These are phyloP conservation scores for Fukomys damarensis DNA, from an alignment of 2,113 vertebrate genomes.

Conservation along the genomic window DNA sequence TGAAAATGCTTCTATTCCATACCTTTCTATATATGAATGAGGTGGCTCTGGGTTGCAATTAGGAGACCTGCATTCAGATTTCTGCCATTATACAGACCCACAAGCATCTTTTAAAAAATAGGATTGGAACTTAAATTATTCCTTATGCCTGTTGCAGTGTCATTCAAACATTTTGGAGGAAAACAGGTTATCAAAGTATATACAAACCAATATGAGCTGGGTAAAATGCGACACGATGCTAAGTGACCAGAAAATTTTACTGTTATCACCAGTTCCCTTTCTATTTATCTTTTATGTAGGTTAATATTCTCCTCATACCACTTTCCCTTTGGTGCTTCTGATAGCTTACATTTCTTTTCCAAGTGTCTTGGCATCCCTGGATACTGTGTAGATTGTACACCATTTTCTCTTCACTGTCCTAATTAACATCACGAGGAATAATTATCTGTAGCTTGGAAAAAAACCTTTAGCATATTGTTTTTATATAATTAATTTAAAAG, in stretches of 20 bases:
- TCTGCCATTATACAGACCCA: not conserved
- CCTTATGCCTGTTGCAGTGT: not conserved
- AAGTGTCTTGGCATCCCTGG: not conserved
- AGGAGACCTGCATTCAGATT: not conserved
- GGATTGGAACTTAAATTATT: not conserved
- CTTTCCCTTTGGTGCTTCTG: not conserved
- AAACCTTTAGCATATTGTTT: constrained; percentile 6
- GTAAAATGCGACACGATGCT: not conserved
- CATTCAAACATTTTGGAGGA: not conserved
- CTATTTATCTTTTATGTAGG: not conserved
- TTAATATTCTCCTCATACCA: not conserved
- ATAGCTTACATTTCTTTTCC: not conserved
- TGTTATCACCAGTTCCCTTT: not conserved
- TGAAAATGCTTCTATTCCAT: not conserved
- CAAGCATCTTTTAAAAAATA: not conserved
- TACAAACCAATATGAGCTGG: not conserved
- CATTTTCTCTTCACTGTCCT: not conserved
- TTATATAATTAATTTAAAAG: constrained; percentile 68
- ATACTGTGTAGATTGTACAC: not conserved
- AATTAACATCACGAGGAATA: constrained; percentile 51
- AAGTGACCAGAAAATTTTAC: not conserved
- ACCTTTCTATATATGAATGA: not conserved
- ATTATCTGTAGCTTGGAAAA: not conserved
- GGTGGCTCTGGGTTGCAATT: not conserved
- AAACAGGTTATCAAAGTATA: not conserved